A percentile compares a stretch with the other conserved stretches of the same genome.
Conservation (phyloP, 2,888 invertebrate species). For the Hartigia nigra region DNA sequence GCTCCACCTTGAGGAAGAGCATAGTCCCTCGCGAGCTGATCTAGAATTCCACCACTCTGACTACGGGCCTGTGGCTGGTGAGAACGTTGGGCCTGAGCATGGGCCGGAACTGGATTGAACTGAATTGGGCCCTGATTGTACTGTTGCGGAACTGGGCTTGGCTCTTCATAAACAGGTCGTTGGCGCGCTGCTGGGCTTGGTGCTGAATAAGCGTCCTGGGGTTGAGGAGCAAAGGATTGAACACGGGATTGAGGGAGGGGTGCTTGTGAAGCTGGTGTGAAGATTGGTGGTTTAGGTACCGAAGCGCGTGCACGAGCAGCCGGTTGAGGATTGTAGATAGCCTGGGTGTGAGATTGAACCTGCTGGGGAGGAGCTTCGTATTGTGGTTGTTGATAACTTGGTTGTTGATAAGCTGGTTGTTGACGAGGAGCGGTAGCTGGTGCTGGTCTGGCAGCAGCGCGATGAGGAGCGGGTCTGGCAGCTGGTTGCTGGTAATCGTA, state of each 20-base stretch:
- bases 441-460: constrained; percentile 56
- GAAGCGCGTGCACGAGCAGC: background rate
- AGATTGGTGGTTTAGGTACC: constrained; percentile 40
- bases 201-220: constrained; percentile 35
- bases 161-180: constrained; percentile 44
- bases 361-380: constrained; percentile 19
- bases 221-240: constrained; percentile 41
- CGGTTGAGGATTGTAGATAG: constrained; percentile 50
- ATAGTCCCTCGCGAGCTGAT: constrained; percentile 84
- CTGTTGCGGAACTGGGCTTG: constrained; percentile 48
- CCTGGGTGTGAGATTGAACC: constrained; percentile 48
- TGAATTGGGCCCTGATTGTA: constrained; percentile 61
- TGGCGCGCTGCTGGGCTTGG: constrained; percentile 48
- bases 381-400: constrained; percentile 33
- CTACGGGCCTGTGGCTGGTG: constrained; percentile 55
- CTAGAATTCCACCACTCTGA: constrained; percentile 74
- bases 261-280: constrained; percentile 50
- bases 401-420: constrained; percentile 49
- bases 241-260: constrained; percentile 51
- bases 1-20: constrained; percentile 78
- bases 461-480: constrained; percentile 38
- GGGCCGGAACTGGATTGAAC: constrained; percentile 57
- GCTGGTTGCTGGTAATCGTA: constrained; percentile 51
- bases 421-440: constrained; percentile 47
- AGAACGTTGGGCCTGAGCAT: constrained; percentile 45